Evolutionary conservation across 2,113 vertebrate genomes (phyloP).

Genomic region (Sialia sialis): DNA sequence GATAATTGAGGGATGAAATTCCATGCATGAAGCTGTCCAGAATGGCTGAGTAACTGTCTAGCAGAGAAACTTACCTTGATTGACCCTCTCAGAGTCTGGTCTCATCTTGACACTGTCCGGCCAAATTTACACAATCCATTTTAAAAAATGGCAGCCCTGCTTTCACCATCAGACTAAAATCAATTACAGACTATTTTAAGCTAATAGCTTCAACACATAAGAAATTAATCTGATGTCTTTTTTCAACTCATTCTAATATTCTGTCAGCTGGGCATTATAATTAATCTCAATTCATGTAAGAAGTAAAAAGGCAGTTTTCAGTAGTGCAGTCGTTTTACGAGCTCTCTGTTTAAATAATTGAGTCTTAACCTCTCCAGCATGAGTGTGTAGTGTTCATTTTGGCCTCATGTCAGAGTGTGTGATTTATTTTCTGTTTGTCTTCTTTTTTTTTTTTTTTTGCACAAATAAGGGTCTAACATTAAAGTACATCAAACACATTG

Average conservation of each 20-base stretch:
- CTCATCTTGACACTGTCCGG: background rate
- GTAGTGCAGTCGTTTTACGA: background rate
- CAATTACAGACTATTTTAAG: conserved; percentile 25
- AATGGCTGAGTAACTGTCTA: background rate
- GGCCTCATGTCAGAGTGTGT: background rate
- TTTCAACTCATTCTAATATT: background rate
- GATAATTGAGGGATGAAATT: background rate
- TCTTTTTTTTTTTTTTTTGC: background rate
- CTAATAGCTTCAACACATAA: conserved; percentile 7
- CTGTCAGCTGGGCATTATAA: background rate
- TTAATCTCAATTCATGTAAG: background rate
- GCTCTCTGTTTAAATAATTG: background rate
- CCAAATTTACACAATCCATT: background rate
- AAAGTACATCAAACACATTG: background rate
- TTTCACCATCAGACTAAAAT: conserved; percentile 1
- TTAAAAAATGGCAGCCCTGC: background rate
- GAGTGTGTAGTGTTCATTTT: background rate
- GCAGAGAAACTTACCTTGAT: background rate
- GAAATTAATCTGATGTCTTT: background rate
- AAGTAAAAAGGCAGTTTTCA: conserved; percentile 12
- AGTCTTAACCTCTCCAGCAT: background rate
- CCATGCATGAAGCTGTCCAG: background rate
- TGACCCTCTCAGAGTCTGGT: background rate
- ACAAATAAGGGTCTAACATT: background rate
- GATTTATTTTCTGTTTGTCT: background rate